Evolutionary conservation across 2,888 invertebrate genomes (phyloP).

Genomic region (Actias luna): DNA sequence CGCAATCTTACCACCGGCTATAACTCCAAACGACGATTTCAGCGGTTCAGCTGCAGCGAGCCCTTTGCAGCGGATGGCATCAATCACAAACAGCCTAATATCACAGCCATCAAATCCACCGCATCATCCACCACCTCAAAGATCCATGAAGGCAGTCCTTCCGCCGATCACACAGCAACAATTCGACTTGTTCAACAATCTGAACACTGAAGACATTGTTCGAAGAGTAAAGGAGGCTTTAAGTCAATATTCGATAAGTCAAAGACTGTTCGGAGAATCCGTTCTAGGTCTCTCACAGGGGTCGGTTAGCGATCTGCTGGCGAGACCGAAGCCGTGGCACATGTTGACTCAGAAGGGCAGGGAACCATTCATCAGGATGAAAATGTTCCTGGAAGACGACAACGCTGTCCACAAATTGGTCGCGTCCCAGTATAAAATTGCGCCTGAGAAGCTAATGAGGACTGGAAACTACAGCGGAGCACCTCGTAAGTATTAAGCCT

Average conservation of each 20-base stretch:
- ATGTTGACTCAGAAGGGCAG: conserved; percentile 98
- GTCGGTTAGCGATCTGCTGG: conserved; percentile 97
- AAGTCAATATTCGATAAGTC: conserved; percentile 98
- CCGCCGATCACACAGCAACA: conserved; percentile 99
- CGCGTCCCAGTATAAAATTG: conserved; percentile 98
- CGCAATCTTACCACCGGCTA: conserved; percentile 91
- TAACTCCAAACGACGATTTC: conserved; percentile 91
- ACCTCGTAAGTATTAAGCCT: conserved; percentile 84
- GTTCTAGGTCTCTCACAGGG: conserved; percentile 98
- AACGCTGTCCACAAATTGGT: conserved; percentile 97
- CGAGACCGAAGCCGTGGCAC: conserved; percentile 99
- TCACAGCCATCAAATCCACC: conserved; percentile 93
- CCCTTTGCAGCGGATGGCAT: conserved; percentile 98
- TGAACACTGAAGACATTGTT: conserved; percentile 99
- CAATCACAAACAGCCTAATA: conserved; percentile 97
- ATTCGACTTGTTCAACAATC: conserved; percentile 98
- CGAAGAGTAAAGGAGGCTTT: conserved; percentile 97
- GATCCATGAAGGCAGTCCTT: conserved; percentile 97
- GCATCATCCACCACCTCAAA: conserved; percentile 90
- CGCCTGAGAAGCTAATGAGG: conserved; percentile 98
- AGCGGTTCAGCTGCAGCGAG: conserved; percentile 92
- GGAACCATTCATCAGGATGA: conserved; percentile 98
- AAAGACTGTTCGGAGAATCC: conserved; percentile 98
- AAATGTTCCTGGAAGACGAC: conserved; percentile 98
- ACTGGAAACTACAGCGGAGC: conserved; percentile 95